Evolutionary conservation across 2,888 invertebrate genomes (phyloP), one percentile per base, ranked within the genome.

Genomic region (Glaucopsyche alexis): DNA sequence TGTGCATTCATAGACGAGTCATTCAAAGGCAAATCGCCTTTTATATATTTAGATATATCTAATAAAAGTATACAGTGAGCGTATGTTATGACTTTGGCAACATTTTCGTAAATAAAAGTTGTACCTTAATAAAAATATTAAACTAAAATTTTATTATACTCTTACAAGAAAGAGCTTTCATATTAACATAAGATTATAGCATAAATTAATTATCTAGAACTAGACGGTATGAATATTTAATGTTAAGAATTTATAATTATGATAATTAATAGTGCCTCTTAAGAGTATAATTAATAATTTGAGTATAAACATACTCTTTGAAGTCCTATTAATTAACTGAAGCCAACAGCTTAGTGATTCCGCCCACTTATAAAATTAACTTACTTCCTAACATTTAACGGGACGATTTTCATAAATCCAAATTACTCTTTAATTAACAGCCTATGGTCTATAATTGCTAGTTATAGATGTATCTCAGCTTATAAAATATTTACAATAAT

Each of bases 251-350:
- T 7, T 29, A 60, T 60, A 60, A 38, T 60, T 29, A 38, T 13
- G 29, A 60, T 16, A 29, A 7, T 60, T 13, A 60, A 38, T 6
- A 29, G 13, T 38, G 60, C 29, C 60, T 38, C 38, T 38, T 60
- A 29, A 38, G 60, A 60, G 14, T 60, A 60, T 60, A 60, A 60
- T 60, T 60, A 60, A 60, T 38, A 60, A 38, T 60, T 55, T 38
- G 29, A 60, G 29, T 60, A 60, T 60, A 38, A 60, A 60, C 29
- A 60, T 38, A 60, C 29, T 13, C 60, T 60, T 60, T 60, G 60
- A 38, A 60, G 60, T 60, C 29, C 14, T 2, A 60, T 29, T 60
- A 60, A 60, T 38, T 60, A 60, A 60, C 7, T 9, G 29, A 60
- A 29, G 60, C 29, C 55, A 11, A 11, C 47, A 38, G 29, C 29